Evolutionary conservation across 2,797 vertebrate species (phyloP).

Genomic region (Paratrypauchen microcephalus): DNA sequence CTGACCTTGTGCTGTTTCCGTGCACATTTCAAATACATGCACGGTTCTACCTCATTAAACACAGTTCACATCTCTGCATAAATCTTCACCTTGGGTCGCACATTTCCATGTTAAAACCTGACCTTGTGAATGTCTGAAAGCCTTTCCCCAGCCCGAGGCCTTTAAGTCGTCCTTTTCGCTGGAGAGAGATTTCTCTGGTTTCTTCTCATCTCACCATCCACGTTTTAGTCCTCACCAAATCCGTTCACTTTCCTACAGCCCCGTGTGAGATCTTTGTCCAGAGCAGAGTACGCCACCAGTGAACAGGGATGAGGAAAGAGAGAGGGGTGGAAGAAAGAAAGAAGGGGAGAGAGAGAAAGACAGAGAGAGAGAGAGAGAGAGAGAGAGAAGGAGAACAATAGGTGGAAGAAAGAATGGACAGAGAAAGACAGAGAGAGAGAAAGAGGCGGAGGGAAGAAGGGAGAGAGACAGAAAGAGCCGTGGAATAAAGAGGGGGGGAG

Average conservation of each 20-base stretch:
- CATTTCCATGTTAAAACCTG: slow-evolving; percentile 2
- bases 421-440: too few relatives aligned
- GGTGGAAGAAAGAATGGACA: not conserved
- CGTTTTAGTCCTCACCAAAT: slow-evolving; percentile 14
- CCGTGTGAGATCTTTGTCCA: slow-evolving; percentile 39
- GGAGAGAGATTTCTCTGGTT: not conserved
- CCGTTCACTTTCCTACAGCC: not conserved
- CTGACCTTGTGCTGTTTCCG: not conserved
- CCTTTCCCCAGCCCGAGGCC: not conserved
- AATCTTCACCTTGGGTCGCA: slow-evolving; percentile 1
- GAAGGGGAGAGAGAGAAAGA: too few relatives aligned
- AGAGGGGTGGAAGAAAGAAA: not conserved
- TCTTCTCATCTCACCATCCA: slow-evolving; percentile 1
- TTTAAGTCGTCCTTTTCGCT: slow-evolving; percentile 1
- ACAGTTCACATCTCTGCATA: slow-evolving; percentile 3
- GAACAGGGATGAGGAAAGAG: slow-evolving; percentile 44
- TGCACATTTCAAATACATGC: slow-evolving; percentile 5
- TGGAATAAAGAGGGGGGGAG: too few relatives aligned
- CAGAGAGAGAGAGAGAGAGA: too few relatives aligned
- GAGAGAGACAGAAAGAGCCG: too few relatives aligned
- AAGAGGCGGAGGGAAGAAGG: too few relatives aligned
- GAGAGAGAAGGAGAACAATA: too few relatives aligned
- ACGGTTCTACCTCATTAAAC: not conserved
- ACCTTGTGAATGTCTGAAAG: not conserved
- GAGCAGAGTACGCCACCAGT: slow-evolving; percentile 26